Evolutionary conservation across 2,113 vertebrate genomes (phyloP).

Genomic region (Lontra canadensis): DNA sequence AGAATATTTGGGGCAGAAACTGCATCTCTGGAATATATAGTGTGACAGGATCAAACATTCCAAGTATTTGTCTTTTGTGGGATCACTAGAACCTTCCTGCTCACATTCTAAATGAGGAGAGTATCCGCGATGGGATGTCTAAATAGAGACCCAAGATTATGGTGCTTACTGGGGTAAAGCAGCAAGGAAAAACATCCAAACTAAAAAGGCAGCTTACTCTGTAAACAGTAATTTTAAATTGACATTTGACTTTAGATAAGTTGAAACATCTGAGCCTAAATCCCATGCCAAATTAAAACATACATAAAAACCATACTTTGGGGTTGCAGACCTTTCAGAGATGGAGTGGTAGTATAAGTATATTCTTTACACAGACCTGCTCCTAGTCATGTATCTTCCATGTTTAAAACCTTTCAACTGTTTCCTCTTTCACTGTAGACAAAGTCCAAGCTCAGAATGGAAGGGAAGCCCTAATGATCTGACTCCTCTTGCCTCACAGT

Average conservation of each 20-base stretch:
- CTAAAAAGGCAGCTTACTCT: slow-evolving; percentile 64
- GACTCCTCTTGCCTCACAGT: neutral
- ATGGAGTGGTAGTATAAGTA: neutral
- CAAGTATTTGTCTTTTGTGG: slow-evolving; percentile 21
- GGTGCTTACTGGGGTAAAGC: slow-evolving; percentile 63
- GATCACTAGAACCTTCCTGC: neutral
- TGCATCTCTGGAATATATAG: slow-evolving; percentile 11
- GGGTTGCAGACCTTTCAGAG: slow-evolving; percentile 31
- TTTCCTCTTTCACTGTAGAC: neutral
- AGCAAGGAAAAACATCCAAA: slow-evolving; percentile 68
- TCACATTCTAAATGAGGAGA: slow-evolving; percentile 65
- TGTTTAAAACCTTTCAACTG: neutral
- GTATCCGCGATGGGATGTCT: slow-evolving; percentile 12
- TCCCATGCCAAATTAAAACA: slow-evolving; percentile 73
- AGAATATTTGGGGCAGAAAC: neutral
- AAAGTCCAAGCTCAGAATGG: neutral
- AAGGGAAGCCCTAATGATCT: neutral
- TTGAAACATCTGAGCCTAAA: slow-evolving; percentile 76
- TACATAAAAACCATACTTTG: slow-evolving; percentile 66
- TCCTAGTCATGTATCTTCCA: neutral
- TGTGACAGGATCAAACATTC: slow-evolving; percentile 39
- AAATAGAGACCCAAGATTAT: slow-evolving; percentile 77
- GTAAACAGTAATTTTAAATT: slow-evolving; percentile 79
- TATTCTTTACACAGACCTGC: neutral
- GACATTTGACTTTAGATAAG: slow-evolving; percentile 79